Evolutionary conservation across 2,113 vertebrate genomes (phyloP).

Genomic region (Scolopax mira): DNA sequence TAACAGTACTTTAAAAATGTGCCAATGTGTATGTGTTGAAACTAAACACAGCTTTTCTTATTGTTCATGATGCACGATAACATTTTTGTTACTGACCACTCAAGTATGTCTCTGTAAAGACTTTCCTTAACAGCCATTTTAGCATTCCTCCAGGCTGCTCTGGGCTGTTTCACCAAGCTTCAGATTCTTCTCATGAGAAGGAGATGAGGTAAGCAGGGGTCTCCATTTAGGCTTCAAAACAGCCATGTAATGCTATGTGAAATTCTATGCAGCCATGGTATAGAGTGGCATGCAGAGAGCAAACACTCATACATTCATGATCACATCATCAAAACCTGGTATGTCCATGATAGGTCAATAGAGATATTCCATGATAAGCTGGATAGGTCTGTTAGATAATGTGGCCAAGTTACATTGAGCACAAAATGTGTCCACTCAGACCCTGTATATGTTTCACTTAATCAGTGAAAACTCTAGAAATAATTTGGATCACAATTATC

Average conservation of each 20-base stretch:
- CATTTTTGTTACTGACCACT: neutral
- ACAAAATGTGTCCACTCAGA: neutral
- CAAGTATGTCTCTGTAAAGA: neutral
- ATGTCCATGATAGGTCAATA: constrained; percentile 43
- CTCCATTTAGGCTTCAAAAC: constrained; percentile 49
- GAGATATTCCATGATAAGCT: neutral
- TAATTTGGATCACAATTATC: neutral
- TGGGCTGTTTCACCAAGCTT: constrained; percentile 41
- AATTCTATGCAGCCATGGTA: constrained; percentile 52
- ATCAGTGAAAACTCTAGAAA: neutral
- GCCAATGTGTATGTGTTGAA: neutral
- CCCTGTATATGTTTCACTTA: neutral
- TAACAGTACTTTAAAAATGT: neutral
- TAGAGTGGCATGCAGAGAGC: constrained; percentile 63
- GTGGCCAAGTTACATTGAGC: neutral
- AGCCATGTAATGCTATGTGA: constrained; percentile 58
- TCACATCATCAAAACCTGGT: constrained; percentile 69
- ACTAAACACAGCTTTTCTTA: neutral
- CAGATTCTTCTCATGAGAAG: constrained; percentile 70
- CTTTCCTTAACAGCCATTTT: constrained; percentile 47
- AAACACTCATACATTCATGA: constrained; percentile 66
- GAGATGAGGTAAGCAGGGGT: constrained; percentile 78
- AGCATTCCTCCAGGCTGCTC: constrained; percentile 58
- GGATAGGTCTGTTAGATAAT: neutral
- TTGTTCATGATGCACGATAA: neutral